A percentile compares a stretch with the other conserved stretches of the same genome.
Evolutionary conservation across 2,797 vertebrate genomes (phyloP).

Genomic region (Spatula versicolor): DNA sequence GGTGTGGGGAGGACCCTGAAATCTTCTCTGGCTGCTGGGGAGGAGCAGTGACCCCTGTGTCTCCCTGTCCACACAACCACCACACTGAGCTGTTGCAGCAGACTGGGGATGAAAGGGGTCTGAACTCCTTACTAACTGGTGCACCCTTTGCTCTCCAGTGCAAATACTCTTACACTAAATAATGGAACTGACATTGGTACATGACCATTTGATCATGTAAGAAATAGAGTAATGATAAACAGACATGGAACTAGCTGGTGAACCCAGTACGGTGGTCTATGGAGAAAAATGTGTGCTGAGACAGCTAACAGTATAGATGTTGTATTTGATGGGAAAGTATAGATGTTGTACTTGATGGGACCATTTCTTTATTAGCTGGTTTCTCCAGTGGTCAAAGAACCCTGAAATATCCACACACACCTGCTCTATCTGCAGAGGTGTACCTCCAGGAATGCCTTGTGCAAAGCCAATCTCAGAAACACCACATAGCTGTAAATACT

Average conservation of each 20-base stretch:
- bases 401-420: not conserved
- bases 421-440: not conserved
- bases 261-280: not conserved
- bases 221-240: not conserved
- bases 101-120: not conserved
- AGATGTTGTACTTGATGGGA: not conserved
- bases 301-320: not conserved
- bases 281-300: not conserved
- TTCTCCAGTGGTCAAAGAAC: not conserved
- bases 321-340: not conserved
- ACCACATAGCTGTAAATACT: accelerated
- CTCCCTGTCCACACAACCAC: not conserved
- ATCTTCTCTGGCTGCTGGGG: not conserved
- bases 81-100: conserved; percentile 10
- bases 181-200: not conserved
- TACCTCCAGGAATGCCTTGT: not conserved
- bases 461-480: not conserved
- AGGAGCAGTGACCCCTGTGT: not conserved
- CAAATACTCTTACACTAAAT: conserved; percentile 2
- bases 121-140: conserved; percentile 33
- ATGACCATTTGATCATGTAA: not conserved
- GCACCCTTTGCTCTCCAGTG: not conserved
- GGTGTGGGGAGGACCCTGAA: not conserved
- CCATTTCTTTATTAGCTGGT: not conserved
- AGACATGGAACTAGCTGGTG: not conserved